Conservation (phyloP, 2,888 invertebrate species). For the Cosmia pyralina region DNA sequence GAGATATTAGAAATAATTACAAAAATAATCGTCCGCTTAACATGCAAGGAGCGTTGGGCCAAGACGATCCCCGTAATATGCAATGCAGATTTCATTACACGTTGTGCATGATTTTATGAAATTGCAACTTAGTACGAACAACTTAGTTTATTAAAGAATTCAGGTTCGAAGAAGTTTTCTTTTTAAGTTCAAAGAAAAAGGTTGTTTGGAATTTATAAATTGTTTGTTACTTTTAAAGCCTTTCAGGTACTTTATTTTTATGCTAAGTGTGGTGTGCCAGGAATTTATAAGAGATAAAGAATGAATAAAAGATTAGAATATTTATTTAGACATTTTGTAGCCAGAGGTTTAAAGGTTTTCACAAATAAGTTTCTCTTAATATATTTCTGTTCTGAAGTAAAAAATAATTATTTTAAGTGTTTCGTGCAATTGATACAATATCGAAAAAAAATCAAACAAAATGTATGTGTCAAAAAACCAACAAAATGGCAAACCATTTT, state of each 20-base stretch:
- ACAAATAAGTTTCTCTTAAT: neutral
- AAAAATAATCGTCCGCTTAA: slow-evolving; percentile 68
- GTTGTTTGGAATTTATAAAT: slow-evolving; percentile 17
- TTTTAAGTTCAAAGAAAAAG: slow-evolving; percentile 19
- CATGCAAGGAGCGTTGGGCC: slow-evolving; percentile 59
- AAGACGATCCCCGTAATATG: slow-evolving; percentile 53
- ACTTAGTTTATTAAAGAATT: slow-evolving; percentile 50
- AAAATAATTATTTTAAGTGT: neutral
- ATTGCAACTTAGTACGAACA: slow-evolving; percentile 42
- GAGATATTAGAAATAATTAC: slow-evolving; percentile 70
- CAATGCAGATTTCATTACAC: slow-evolving; percentile 67
- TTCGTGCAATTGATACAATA: fast-evolving
- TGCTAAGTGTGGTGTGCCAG: slow-evolving; percentile 16
- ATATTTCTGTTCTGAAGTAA: neutral
- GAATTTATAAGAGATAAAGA: slow-evolving; percentile 13
- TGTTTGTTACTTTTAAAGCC: no score
- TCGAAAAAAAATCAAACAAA: no score
- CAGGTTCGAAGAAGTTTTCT: slow-evolving; percentile 28
- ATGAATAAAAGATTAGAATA: slow-evolving; percentile 9
- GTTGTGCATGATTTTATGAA: slow-evolving; percentile 48
- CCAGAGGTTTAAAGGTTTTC: neutral
- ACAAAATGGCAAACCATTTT: slow-evolving; percentile 2
- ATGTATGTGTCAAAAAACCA: no score
- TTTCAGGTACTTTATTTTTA: slow-evolving; percentile 41
- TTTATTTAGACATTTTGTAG: no score